A percentile compares a stretch with the other conserved stretches of the same genome.
Conservation (phyloP, 2,888 invertebrate genomes). For the Hirtodrosophila confusa region DNA sequence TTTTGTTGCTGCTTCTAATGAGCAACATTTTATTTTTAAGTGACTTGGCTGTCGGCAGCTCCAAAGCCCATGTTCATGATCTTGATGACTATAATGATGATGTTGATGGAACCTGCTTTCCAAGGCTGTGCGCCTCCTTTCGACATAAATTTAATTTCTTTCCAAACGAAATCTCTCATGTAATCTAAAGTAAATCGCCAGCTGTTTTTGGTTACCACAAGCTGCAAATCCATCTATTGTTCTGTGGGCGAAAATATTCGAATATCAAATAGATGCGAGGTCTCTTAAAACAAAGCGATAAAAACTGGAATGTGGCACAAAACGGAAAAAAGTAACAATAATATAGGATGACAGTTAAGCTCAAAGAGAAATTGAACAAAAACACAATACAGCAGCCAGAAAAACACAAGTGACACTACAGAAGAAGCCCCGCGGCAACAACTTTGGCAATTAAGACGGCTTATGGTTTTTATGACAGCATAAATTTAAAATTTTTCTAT, state of each 20-base stretch:
- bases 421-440: conserved; percentile 43
- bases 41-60: conserved; percentile 60
- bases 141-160: conserved; percentile 40
- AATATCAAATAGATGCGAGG: conserved; percentile 10
- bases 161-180: conserved; percentile 35
- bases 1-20: conserved; percentile 56
- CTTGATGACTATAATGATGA: conserved; percentile 16
- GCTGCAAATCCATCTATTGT: conserved; percentile 46
- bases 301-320: conserved; percentile 48
- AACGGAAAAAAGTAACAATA: conserved; percentile 18
- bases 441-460: conserved; percentile 79
- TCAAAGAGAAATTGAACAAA: conserved; percentile 57
- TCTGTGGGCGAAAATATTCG: conserved; percentile 30
- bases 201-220: conserved; percentile 20
- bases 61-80: conserved; percentile 37
- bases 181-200: conserved; percentile 36
- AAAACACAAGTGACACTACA: conserved; percentile 29
- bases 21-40: conserved; percentile 72
- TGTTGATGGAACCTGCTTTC: conserved; percentile 14
- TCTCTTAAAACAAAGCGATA: conserved; percentile 45
- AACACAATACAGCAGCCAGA: conserved; percentile 30
- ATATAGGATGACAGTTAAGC: conserved; percentile 66
- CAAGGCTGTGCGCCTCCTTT: conserved; percentile 12
- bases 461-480: conserved; percentile 79
- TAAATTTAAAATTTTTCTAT: conserved; percentile 76